Percentiles rank a stretch among this genome's conserved stretches.
phyloP scores from a whole-genome alignment of 1,140 invertebrate species.

The Papilio glaucus region DNA sequence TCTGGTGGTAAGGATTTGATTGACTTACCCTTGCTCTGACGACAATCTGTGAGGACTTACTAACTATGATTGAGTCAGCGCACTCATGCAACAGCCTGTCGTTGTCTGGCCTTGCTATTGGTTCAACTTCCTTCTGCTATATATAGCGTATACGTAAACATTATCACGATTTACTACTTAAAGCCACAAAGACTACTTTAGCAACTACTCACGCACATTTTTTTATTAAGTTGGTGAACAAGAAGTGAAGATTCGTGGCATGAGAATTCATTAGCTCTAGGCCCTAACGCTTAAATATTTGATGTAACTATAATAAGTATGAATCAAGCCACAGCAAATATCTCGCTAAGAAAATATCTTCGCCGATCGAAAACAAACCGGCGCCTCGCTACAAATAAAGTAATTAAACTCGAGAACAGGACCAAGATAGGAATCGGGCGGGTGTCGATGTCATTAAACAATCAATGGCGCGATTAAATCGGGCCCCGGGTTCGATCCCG shows the following conservation, averaged over 20 bases:
- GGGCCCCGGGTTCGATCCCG: conserved; percentile 47
- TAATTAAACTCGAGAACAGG: conserved; percentile 52
- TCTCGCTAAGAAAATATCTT: conserved; percentile 21
- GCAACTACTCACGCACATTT: too few relatives aligned
- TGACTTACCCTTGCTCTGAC: too few relatives aligned
- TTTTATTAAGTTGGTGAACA: too few relatives aligned
- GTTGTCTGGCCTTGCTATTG: too few relatives aligned
- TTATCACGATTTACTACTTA: too few relatives aligned
- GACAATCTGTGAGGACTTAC: too few relatives aligned
- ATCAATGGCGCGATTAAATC: conserved; percentile 57
- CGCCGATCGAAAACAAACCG: conserved; percentile 26
- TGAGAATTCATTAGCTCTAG: neutral
- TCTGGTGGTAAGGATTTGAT: too few relatives aligned
- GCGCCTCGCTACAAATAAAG: conserved; percentile 51
- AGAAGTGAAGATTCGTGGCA: neutral
- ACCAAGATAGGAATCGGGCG: conserved; percentile 44
- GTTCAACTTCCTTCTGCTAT: too few relatives aligned
- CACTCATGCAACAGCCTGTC: too few relatives aligned
- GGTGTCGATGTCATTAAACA: conserved; percentile 55
- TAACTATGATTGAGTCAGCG: too few relatives aligned
- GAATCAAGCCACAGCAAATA: neutral
- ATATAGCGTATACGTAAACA: too few relatives aligned
- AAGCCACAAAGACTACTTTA: too few relatives aligned
- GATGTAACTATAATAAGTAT: neutral
- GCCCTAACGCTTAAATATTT: neutral